A percentile compares a stretch with the other conserved stretches of the same genome.
Conservation (phyloP, 2,888 invertebrate species). For the Emmelina monodactyla region DNA sequence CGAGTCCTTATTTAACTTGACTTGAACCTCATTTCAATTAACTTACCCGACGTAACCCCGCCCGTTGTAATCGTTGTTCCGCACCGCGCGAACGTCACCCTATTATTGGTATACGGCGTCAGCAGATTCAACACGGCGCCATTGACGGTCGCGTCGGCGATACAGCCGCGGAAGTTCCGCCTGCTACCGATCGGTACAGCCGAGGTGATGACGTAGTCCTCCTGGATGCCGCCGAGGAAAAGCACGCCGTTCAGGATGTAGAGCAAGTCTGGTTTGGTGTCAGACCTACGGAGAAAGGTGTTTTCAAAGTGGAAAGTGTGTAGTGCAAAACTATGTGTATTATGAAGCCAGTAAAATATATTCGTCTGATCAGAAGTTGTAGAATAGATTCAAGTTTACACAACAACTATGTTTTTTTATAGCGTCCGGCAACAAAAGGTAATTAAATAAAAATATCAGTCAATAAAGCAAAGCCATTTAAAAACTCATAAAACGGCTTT, state of each 20-base stretch:
- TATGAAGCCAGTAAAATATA: too few relatives aligned
- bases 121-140: constrained; percentile 62
- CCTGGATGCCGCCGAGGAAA: constrained; percentile 87
- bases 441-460: too few relatives aligned
- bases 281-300: too few relatives aligned
- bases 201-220: constrained; percentile 59
- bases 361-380: too few relatives aligned
- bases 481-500: too few relatives aligned
- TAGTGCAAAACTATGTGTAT: too few relatives aligned
- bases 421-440: not conserved
- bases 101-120: constrained; percentile 36
- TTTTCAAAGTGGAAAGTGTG: too few relatives aligned
- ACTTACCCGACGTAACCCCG: constrained; percentile 37
- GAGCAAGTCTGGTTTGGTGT: constrained; percentile 64
- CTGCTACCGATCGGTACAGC: constrained; percentile 66
- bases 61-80: constrained; percentile 39
- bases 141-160: constrained; percentile 92
- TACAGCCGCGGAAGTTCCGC: constrained; percentile 84
- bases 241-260: constrained; percentile 74
- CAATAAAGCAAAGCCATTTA: not conserved
- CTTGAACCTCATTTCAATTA: too few relatives aligned
- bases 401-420: constrained; percentile 9
- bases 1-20: too few relatives aligned
- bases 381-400: too few relatives aligned
- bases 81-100: constrained; percentile 37